Evolutionary conservation across 2,888 invertebrate species (phyloP).

Genomic region (Cheilosia vulpina): DNA sequence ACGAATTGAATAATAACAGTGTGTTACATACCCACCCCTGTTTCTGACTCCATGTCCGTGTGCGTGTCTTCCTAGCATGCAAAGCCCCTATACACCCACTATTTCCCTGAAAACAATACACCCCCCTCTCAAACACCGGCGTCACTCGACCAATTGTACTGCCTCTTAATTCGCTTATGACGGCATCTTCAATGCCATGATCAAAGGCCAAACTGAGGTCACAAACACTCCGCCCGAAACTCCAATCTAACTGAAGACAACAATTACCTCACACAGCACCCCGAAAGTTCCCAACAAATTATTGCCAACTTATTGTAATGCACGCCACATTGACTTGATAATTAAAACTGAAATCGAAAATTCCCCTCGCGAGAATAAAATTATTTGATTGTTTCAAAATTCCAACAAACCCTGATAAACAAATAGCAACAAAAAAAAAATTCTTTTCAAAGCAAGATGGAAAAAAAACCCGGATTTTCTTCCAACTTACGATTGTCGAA

Average conservation of each 20-base stretch:
- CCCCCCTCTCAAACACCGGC: too few species aligned
- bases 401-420: slow-evolving; percentile 38
- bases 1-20: too few species aligned
- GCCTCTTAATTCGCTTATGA: too few species aligned
- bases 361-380: slow-evolving; percentile 24
- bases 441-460: background rate
- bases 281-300: slow-evolving; percentile 11
- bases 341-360: slow-evolving; percentile 40
- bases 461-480: slow-evolving; percentile 39
- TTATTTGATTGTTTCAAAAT: background rate
- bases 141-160: too few species aligned
- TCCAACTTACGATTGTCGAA: slow-evolving; percentile 1
- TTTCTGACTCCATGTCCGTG: too few species aligned
- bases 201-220: too few species aligned
- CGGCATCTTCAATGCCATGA: too few species aligned
- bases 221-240: too few species aligned
- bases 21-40: too few species aligned
- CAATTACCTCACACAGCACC: slow-evolving; percentile 14
- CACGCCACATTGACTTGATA: slow-evolving; percentile 40
- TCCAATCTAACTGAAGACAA: background rate
- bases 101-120: too few species aligned
- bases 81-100: too few species aligned
- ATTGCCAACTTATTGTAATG: background rate
- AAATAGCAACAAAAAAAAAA: background rate
- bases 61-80: too few species aligned